Conservation (phyloP, 2,888 invertebrate species). For the Cephus nigrinus region DNA sequence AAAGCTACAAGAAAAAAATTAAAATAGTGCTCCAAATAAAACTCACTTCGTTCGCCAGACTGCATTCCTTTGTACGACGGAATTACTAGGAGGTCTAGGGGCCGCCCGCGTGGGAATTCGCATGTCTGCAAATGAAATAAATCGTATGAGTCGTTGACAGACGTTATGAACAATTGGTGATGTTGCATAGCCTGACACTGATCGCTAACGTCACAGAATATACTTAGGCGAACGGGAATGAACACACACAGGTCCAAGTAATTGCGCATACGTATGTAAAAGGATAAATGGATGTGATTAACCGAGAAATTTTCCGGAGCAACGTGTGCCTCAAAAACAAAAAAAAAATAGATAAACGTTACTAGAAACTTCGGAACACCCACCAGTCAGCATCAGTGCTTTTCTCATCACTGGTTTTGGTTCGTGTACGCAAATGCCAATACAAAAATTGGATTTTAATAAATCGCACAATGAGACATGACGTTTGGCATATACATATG, state of each 20-base stretch:
- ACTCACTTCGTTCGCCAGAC: slow-evolving; percentile 55
- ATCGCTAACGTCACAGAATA: slow-evolving; percentile 25
- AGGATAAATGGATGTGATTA: not conserved
- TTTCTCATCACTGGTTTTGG: slow-evolving; percentile 17
- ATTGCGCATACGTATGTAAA: not conserved
- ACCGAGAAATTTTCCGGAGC: not conserved
- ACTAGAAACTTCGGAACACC: not conserved
- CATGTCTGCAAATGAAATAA: slow-evolving; percentile 67
- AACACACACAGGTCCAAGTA: slow-evolving; percentile 23
- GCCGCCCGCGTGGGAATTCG: slow-evolving; percentile 73
- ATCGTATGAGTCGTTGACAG: not conserved
- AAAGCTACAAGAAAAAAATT: no score
- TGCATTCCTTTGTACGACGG: slow-evolving; percentile 48
- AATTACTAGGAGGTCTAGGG: slow-evolving; percentile 69
- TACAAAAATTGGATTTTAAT: not conserved
- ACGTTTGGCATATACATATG: not conserved
- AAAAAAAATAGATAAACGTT: not conserved
- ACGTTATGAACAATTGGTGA: not conserved
- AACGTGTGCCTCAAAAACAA: not conserved
- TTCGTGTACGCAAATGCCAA: slow-evolving; percentile 6
- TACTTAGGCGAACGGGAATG: slow-evolving; percentile 19
- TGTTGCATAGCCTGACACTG: slow-evolving; percentile 35
- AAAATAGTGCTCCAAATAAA: not conserved
- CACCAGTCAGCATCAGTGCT: slow-evolving; percentile 13
- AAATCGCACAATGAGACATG: not conserved